Evolutionary conservation across 2,888 invertebrate genomes (phyloP), one percentile per base, ranked within the genome.

Genomic region (Drosophila yooni): DNA sequence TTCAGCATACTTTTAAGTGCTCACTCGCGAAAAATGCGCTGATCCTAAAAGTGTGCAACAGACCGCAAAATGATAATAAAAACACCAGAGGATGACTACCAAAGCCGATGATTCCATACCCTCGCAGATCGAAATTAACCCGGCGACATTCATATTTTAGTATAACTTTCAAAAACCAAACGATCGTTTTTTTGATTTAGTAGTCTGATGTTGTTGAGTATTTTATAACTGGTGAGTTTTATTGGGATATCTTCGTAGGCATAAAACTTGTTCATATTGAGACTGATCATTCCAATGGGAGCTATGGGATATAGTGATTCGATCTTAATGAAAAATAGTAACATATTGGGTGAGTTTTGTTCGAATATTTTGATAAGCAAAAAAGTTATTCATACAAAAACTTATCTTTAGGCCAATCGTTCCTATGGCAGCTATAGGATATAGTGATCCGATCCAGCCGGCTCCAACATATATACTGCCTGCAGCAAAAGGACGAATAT

Each of bases 1-100:
- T 85, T 65, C 72, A 90, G 60, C 75, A 81, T 79, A 89, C 60
- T 88, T 79, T 88, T 86, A 90, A 88, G 87, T 88, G 88, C 90
- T 76, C 56, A 53, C 59, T 63, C 59, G 79, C 79, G 64, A 75
- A 86, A 74, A 77, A 81, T 70, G 68, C 71, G 62, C 76, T 71
- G 79, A 81, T 83, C 81, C 86, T 88, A 88, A 82, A 76, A 83
- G 88, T 86, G 74, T 77, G 75, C 88, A 89, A 66, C 53, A 25
- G 46, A 8, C 25, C 25, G 15, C 25, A 46, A 13, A 46, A 46
- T 25, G 25, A 46, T 25, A 46, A 25, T 25, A 46, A 46, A 15
- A 46, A 46, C 15, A 8, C 8, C 15, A 21, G 21, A 21, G 21
- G 21, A 7, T 21, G 21, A 8, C 46, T 7, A 15, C 8, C 25